Conservation (phyloP, 2,113 vertebrate genomes). For the Octodon degus region DNA sequence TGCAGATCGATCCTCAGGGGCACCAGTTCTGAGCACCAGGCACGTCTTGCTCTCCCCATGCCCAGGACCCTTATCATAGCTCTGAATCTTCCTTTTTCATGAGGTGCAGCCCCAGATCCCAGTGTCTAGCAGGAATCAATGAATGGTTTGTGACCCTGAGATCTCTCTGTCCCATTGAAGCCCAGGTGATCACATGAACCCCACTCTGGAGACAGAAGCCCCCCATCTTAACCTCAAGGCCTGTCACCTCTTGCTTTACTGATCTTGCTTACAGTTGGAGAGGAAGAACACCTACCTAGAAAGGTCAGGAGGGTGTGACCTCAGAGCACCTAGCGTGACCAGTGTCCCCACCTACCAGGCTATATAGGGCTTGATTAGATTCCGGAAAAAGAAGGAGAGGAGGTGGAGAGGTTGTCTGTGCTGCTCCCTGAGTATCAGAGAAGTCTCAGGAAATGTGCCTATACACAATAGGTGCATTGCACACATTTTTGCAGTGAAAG, state of each 20-base stretch:
- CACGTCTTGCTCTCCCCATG: too few species aligned
- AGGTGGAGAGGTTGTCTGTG: neutral
- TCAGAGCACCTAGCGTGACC: too few species aligned
- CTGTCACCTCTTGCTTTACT: neutral
- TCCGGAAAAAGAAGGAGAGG: neutral
- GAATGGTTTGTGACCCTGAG: neutral
- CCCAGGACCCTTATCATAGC: neutral
- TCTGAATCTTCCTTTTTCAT: neutral
- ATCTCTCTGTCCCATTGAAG: too few species aligned
- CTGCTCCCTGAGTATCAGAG: too few species aligned
- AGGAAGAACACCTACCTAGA: neutral
- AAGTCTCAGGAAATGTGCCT: too few species aligned
- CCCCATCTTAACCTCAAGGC: neutral
- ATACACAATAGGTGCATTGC: too few species aligned
- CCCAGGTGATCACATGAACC: neutral
- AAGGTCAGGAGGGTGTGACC: neutral
- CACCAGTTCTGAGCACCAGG: neutral
- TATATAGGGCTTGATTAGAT: too few species aligned
- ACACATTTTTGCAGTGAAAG: too few species aligned
- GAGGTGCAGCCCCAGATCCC: neutral
- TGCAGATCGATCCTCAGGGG: neutral
- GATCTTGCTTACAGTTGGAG: neutral
- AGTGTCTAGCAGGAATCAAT: neutral
- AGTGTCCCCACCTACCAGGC: neutral
- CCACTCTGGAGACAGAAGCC: neutral